Evolutionary conservation across 2,113 vertebrate genomes (phyloP).

Genomic region (Loxodonta africana): DNA sequence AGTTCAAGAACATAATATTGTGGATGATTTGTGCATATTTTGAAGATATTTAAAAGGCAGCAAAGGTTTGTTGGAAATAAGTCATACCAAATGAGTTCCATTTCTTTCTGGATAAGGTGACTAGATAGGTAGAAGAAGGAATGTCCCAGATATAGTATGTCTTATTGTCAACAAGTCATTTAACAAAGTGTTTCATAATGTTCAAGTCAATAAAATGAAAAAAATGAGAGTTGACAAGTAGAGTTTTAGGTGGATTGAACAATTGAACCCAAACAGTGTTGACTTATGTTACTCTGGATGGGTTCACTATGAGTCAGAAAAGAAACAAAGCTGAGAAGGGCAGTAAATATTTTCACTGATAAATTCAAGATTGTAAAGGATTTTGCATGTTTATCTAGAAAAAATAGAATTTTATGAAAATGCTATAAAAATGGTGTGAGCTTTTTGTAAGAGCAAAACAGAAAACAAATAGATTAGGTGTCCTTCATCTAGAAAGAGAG

Average conservation of each 20-base stretch:
- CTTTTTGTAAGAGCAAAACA: not conserved
- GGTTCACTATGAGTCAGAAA: not conserved
- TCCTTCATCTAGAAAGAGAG: not conserved
- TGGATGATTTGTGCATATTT: not conserved
- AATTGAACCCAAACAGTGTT: not conserved
- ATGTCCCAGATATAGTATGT: not conserved
- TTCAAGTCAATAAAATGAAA: not conserved
- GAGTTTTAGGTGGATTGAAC: conserved; percentile 4
- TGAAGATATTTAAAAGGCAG: not conserved
- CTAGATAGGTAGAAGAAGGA: not conserved
- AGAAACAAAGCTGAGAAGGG: not conserved
- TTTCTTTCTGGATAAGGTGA: not conserved
- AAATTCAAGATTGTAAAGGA: not conserved
- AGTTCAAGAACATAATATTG: not conserved
- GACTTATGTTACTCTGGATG: conserved; percentile 21
- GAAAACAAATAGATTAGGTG: not conserved
- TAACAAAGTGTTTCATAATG: conserved; percentile 6
- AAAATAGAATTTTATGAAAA: conserved; percentile 49
- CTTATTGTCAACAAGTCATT: conserved; percentile 45
- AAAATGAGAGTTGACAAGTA: not conserved
- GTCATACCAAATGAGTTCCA: not conserved
- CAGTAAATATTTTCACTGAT: conserved; percentile 35
- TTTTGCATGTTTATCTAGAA: conserved; percentile 5
- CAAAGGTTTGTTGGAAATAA: not conserved
- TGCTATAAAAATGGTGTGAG: not conserved